These are phyloP conservation scores for Amiota communis DNA, from an alignment of 2,888 invertebrate species.

Conservation along the genomic window DNA sequence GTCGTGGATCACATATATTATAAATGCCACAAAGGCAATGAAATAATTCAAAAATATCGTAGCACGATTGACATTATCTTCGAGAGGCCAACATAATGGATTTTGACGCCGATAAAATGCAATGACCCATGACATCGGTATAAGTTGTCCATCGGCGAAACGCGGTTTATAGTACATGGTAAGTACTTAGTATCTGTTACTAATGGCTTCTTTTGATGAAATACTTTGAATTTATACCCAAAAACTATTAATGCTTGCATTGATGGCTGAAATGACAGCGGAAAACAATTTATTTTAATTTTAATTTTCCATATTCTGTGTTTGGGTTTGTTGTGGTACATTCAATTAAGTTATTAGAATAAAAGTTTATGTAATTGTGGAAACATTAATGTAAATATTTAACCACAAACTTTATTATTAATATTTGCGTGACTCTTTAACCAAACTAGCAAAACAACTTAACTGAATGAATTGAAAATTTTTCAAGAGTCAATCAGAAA, in stretches of 20 bases:
- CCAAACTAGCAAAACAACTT: too few relatives aligned
- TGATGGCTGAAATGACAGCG: background rate
- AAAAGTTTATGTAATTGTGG: background rate
- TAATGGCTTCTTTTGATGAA: background rate
- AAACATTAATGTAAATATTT: too few relatives aligned
- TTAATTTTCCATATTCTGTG: background rate
- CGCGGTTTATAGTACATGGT: constrained; percentile 60
- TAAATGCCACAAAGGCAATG: constrained; percentile 41
- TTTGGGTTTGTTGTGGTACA: background rate
- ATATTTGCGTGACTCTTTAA: too few relatives aligned
- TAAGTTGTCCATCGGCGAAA: constrained; percentile 51
- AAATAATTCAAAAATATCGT: constrained; percentile 42
- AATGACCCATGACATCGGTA: constrained; percentile 57
- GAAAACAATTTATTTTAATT: background rate
- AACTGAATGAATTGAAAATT: too few relatives aligned
- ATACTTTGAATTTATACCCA: background rate
- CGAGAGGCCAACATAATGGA: constrained; percentile 62
- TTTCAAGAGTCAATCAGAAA: too few relatives aligned
- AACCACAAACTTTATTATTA: too few relatives aligned
- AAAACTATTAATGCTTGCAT: too few relatives aligned
- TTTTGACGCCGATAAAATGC: constrained; percentile 51
- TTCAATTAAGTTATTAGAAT: background rate
- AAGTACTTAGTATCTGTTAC: constrained; percentile 24
- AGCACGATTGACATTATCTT: constrained; percentile 40
- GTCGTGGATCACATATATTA: constrained; percentile 48